Conservation (phyloP, 2,888 invertebrate species). For the Spodoptera picta region DNA sequence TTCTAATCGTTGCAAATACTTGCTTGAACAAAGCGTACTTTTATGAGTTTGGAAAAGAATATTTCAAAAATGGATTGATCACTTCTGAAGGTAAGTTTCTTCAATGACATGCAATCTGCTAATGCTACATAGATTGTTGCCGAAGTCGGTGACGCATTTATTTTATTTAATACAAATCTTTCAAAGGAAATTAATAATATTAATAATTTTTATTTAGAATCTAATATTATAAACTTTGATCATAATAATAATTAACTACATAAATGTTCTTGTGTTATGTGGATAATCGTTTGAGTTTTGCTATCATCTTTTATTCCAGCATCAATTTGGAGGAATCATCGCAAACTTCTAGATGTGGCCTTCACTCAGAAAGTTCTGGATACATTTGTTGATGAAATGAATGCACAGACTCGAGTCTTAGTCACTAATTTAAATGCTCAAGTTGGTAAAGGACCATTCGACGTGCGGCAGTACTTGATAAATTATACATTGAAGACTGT, state of each 20-base stretch:
- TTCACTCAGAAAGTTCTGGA: slow-evolving; percentile 60
- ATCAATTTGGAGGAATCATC: slow-evolving; percentile 62
- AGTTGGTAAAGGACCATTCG: slow-evolving; percentile 54
- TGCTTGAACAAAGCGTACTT: slow-evolving; percentile 43
- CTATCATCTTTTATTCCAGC: slow-evolving; percentile 5
- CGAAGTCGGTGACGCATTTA: too few species aligned
- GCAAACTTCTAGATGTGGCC: slow-evolving; percentile 62
- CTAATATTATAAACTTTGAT: too few species aligned
- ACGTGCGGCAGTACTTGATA: slow-evolving; percentile 47
- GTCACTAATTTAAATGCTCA: slow-evolving; percentile 39
- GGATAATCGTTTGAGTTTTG: too few species aligned
- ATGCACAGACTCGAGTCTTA: slow-evolving; percentile 54
- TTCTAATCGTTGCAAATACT: slow-evolving; percentile 28
- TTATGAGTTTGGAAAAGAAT: slow-evolving; percentile 41
- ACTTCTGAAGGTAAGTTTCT: slow-evolving; percentile 14
- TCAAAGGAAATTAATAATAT: too few species aligned
- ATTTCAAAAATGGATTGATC: slow-evolving; percentile 45
- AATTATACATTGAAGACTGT: neutral
- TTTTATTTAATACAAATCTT: too few species aligned
- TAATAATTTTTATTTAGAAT: too few species aligned
- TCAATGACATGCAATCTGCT: too few species aligned
- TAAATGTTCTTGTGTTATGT: too few species aligned
- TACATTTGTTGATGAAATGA: slow-evolving; percentile 57
- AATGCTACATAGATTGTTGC: too few species aligned
- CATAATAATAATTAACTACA: too few species aligned